Evolutionary conservation across 2,797 vertebrate genomes (phyloP).

Genomic region (Luscinia luscinia): DNA sequence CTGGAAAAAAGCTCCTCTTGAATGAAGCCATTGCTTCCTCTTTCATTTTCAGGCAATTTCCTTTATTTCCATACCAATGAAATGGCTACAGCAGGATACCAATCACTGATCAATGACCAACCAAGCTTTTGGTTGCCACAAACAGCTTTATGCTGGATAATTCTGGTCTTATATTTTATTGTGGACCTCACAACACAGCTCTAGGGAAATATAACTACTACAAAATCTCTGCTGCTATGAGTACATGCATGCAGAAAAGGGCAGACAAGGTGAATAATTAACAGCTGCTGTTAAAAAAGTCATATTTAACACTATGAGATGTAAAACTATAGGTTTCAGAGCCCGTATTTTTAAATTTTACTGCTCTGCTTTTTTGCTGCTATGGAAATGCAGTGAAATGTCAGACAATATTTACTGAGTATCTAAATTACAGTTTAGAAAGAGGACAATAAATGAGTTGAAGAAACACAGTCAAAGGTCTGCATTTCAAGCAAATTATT

Average conservation of each 20-base stretch:
- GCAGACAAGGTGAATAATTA: background rate
- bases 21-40: background rate
- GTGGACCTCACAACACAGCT: background rate
- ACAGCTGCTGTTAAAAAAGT: constrained; percentile 28
- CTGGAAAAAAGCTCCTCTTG: background rate
- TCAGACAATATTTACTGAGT: constrained; percentile 4
- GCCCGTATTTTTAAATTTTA: background rate
- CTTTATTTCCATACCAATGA: background rate
- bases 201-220: background rate
- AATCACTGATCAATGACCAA: background rate
- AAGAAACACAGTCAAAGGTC: background rate
- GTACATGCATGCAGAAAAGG: background rate
- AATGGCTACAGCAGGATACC: background rate
- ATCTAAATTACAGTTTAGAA: background rate
- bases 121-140: background rate
- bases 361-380: background rate
- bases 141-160: background rate
- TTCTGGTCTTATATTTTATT: background rate
- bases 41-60: background rate
- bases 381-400: constrained; percentile 1
- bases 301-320: background rate
- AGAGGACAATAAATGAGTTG: background rate
- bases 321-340: background rate
- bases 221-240: background rate
- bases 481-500: background rate